Evolutionary conservation across 2,113 vertebrate species (phyloP).

Genomic region (Zootoca vivipara): DNA sequence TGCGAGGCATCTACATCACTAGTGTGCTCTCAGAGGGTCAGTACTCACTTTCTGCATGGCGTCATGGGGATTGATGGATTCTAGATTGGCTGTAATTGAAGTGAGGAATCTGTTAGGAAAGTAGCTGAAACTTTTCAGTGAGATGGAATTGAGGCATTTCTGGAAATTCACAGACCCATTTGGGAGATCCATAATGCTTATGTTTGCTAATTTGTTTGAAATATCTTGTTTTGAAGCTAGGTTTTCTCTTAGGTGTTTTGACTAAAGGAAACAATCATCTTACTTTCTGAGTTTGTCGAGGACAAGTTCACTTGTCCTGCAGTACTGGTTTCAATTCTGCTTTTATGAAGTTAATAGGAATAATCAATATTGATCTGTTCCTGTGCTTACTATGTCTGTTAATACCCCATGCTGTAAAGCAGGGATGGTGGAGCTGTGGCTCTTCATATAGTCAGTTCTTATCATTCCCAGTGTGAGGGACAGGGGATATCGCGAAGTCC

Average conservation of each 20-base stretch:
- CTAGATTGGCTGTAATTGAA: neutral
- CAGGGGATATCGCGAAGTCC: too few species aligned
- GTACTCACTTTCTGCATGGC: neutral
- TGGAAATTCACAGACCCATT: neutral
- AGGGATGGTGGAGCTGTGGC: too few species aligned
- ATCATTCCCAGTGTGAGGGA: too few species aligned
- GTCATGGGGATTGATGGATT: neutral
- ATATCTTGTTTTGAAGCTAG: neutral
- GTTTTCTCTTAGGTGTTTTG: neutral
- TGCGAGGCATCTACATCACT: conserved; percentile 90
- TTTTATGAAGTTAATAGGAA: neutral
- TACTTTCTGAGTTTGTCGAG: neutral
- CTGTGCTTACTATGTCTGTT: neutral
- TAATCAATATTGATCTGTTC: neutral
- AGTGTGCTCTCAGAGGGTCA: conserved; percentile 88
- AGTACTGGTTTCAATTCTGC: neutral
- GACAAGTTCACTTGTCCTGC: neutral
- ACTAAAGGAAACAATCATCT: neutral
- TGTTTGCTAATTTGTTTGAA: neutral
- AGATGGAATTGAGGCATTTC: neutral
- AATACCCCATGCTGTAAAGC: neutral
- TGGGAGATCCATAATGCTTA: neutral
- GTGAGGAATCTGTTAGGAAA: neutral
- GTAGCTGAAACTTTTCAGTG: neutral
- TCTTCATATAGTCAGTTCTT: too few species aligned